Base-by-base conservation (phyloP, 2,113 vertebrate genomes). In the Hiodon alosoides region DNA sequence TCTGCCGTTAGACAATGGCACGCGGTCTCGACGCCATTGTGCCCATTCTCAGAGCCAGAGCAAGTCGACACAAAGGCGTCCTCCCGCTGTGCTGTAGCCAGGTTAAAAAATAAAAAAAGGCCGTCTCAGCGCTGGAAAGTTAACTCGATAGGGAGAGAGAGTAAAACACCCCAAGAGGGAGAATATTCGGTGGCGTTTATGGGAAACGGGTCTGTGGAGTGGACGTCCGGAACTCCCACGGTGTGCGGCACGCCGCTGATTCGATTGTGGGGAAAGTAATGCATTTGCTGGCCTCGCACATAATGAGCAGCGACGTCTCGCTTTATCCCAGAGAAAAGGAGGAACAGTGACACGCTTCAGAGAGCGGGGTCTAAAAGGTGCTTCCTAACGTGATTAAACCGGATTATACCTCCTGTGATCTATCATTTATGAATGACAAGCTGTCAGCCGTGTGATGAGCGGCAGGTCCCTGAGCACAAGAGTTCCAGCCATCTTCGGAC, bases 181-280 rank as follows among this genome's bases (percentile, higher is more conserved):
- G 13, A 47, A n/a, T 31, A 16, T 46, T 46, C 67, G 4, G 62
- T 55, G 5, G 62, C n/a, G 58, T 71, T 54, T 8, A 1, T 10
- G 54, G 46, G 55, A 68, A 69, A 65, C 59, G 17, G 58, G 55
- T 67, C 54, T 62, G 5, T 54, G 31, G 76, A 74, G 17, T 6
- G 60, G 67, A 72, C 55, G 77, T 66, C 71, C 51, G 65, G 65
- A 54, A 67, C 11, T 8, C 51, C 17, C 5, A 9, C 58, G 16
- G 52, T 51, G 67, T 50, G 76, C 54, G 50, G 13, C 75, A 53
- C 7, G 58, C 47, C 69, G 55, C 51, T 50, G 47, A 53, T 9
- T 76, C 77, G n/a, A 10, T 62, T 72, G 31, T 60, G n/a, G 13
- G 70, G 54, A 62, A 69, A 53, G 76, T 47, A 76, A 78, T 67